phyloP scores from a whole-genome alignment of 2,797 vertebrate genomes.

The Petrocephalus sullivani region DNA sequence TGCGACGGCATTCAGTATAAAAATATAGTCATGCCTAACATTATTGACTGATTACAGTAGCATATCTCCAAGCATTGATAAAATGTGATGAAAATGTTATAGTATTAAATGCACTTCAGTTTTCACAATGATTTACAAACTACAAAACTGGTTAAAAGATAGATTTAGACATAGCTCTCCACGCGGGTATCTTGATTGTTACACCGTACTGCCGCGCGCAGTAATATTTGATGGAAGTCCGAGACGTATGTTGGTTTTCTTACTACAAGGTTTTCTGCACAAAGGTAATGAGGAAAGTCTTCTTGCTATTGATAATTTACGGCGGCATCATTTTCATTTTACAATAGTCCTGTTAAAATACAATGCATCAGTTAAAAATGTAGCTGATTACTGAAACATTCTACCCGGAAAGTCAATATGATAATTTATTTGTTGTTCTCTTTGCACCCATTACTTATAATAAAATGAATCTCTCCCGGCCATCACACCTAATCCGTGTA shows the following conservation, averaged over 20 bases:
- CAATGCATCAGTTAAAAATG: background rate
- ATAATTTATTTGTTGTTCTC: background rate
- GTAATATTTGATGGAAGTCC: slow-evolving; percentile 68
- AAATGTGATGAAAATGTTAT: background rate
- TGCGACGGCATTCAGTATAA: background rate
- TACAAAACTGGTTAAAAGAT: slow-evolving; percentile 53
- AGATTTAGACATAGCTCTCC: slow-evolving; percentile 63
- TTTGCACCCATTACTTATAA: background rate
- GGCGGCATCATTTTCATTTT: background rate
- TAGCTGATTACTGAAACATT: background rate
- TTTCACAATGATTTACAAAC: slow-evolving; percentile 27
- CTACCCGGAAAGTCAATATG: background rate
- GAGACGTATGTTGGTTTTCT: slow-evolving; percentile 40
- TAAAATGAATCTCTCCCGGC: background rate
- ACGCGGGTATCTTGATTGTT: slow-evolving; percentile 51
- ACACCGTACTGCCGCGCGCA: slow-evolving; percentile 48
- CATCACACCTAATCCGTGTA: background rate
- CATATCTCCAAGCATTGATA: background rate
- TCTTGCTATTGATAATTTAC: background rate
- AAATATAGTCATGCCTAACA: background rate
- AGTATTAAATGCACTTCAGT: slow-evolving; percentile 28
- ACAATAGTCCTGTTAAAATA: background rate
- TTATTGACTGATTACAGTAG: background rate
- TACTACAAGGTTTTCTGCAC: slow-evolving; percentile 62
- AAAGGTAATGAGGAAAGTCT: slow-evolving; percentile 32